Conservation (phyloP, 2,113 vertebrate species). For the Gnathonemus echidnorhynchus region DNA sequence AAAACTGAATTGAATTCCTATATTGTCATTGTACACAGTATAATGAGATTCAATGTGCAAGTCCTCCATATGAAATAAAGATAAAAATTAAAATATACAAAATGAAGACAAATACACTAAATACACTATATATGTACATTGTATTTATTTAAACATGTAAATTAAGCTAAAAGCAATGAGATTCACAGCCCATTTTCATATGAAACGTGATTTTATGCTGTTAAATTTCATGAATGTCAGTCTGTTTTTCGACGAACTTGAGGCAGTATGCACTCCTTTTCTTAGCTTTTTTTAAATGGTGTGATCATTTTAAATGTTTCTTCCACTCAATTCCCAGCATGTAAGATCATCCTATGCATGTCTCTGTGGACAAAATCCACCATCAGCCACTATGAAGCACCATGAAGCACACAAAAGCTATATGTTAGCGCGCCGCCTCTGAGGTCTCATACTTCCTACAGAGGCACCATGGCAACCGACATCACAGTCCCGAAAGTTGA, state of each 20-base stretch:
- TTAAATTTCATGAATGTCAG: not conserved
- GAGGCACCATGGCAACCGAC: constrained; percentile 20
- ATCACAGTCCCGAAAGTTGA: constrained; percentile 9
- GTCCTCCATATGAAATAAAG: not conserved
- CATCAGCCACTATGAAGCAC: not conserved
- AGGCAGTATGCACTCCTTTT: not conserved
- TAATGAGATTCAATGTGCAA: no score
- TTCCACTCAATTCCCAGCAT: not conserved
- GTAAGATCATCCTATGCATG: not conserved
- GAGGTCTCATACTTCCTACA: not conserved
- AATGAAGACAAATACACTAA: no score
- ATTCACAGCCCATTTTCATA: not conserved
- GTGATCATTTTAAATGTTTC: not conserved
- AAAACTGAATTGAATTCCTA: not conserved
- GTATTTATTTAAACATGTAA: not conserved
- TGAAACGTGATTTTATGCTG: not conserved
- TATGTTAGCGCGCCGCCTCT: not conserved
- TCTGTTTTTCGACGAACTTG: not conserved
- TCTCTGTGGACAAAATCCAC: not conserved
- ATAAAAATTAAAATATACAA: no score
- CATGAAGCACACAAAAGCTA: not conserved
- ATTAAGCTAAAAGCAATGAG: not conserved
- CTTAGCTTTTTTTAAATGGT: not conserved
- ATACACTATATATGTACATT: no score
- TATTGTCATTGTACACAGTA: not conserved